Conservation (phyloP, 2,888 invertebrate species). For the Calliopum simillimum region DNA sequence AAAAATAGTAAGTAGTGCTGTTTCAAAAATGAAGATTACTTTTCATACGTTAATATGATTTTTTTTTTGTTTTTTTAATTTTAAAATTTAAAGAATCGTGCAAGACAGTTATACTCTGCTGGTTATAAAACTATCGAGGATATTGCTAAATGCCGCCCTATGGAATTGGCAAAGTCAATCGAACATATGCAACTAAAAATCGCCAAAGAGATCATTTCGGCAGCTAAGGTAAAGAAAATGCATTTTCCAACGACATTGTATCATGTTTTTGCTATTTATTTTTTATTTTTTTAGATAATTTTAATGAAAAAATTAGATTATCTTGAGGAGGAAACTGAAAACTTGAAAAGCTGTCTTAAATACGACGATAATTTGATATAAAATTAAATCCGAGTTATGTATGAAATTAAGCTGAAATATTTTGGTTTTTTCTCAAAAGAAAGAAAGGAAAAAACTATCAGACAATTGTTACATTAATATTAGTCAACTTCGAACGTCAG, state of each 20-base stretch:
- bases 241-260: no score
- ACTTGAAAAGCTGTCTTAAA: constrained; percentile 56
- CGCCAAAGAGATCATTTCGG: constrained; percentile 85
- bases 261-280: background rate
- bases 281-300: constrained; percentile 72
- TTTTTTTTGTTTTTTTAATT: constrained; percentile 19
- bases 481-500: no score
- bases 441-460: no score
- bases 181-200: constrained; percentile 79
- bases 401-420: no score
- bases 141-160: constrained; percentile 79
- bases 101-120: constrained; percentile 83
- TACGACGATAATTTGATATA: constrained; percentile 33
- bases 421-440: no score
- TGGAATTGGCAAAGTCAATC: constrained; percentile 73
- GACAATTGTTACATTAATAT: no score
- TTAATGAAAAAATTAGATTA: constrained; percentile 88
- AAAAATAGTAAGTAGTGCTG: constrained; percentile 73
- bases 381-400: no score
- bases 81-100: constrained; percentile 72
- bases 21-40: background rate
- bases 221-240: constrained; percentile 74
- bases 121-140: constrained; percentile 84
- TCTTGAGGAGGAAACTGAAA: constrained; percentile 86
- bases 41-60: constrained; percentile 35